Conservation (phyloP, 2,113 vertebrate species). For the Oncorhynchus kisutch region DNA sequence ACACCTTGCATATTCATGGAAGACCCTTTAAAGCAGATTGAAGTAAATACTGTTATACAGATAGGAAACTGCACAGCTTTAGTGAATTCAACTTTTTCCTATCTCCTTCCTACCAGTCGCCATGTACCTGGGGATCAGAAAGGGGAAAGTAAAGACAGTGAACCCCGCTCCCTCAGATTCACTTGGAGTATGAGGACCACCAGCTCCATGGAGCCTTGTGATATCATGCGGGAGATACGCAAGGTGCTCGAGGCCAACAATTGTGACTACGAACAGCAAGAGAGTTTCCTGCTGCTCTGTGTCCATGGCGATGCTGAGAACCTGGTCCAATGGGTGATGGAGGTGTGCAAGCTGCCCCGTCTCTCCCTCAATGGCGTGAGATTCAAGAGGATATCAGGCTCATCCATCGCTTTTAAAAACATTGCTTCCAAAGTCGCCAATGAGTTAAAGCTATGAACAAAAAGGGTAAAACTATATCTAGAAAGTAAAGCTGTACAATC, state of each 20-base stretch:
- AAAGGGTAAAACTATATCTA: slow-evolving; percentile 60
- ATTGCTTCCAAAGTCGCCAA: slow-evolving; percentile 99
- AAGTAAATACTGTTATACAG: too few relatives aligned
- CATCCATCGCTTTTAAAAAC: slow-evolving; percentile 99
- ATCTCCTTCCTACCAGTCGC: slow-evolving; percentile 80
- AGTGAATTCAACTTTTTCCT: neutral
- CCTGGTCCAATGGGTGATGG: slow-evolving; percentile 99
- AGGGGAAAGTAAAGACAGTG: slow-evolving; percentile 92
- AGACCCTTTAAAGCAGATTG: too few relatives aligned
- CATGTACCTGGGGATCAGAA: slow-evolving; percentile 96
- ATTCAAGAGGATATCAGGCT: slow-evolving; percentile 98
- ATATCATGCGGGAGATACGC: slow-evolving; percentile 97
- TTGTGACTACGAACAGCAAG: slow-evolving; percentile 96
- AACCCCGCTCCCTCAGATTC: slow-evolving; percentile 94
- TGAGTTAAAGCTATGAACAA: slow-evolving; percentile 96
- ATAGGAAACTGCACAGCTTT: neutral
- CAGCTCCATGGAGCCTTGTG: slow-evolving; percentile 93
- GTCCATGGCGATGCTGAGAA: slow-evolving; percentile 92
- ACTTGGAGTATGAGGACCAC: slow-evolving; percentile 99
- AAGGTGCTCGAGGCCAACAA: slow-evolving; percentile 97
- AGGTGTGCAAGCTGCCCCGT: slow-evolving; percentile 98
- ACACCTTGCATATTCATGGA: neutral
- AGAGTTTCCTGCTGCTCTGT: slow-evolving; percentile 95
- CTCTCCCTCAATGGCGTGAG: slow-evolving; percentile 98
- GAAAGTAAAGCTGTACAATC: slow-evolving; percentile 87